Evolutionary conservation across 1,140 invertebrate genomes (phyloP).

Genomic region (Leptinotarsa texana): DNA sequence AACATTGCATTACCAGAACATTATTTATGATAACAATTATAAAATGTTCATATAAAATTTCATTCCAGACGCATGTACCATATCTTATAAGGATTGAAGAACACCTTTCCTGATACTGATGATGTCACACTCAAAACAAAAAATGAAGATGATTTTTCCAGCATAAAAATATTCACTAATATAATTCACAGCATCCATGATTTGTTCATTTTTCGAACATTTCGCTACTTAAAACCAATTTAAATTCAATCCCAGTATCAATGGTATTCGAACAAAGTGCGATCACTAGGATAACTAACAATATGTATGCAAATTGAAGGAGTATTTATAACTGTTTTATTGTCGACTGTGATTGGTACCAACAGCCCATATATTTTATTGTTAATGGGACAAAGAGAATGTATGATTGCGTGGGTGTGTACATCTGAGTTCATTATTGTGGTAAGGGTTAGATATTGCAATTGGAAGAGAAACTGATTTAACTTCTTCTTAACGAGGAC

Average conservation of each 20-base stretch:
- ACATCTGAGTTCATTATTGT: neutral
- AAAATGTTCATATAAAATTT: too few species aligned
- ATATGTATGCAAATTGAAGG: slow-evolving; percentile 49
- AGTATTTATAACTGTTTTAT: slow-evolving; percentile 49
- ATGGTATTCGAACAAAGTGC: slow-evolving; percentile 41
- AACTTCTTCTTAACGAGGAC: too few species aligned
- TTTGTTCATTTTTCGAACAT: too few species aligned
- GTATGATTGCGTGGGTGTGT: slow-evolving; percentile 24
- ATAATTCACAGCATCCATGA: too few species aligned
- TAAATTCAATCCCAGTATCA: slow-evolving; percentile 49
- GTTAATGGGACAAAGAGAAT: slow-evolving; percentile 21
- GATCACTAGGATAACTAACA: slow-evolving; percentile 49
- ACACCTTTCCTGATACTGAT: too few species aligned
- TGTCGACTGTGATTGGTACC: slow-evolving; percentile 25
- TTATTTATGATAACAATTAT: too few species aligned
- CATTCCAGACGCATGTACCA: too few species aligned
- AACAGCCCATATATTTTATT: slow-evolving; percentile 23
- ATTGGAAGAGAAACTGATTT: neutral
- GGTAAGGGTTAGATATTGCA: neutral
- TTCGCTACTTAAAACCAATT: slow-evolving; percentile 39
- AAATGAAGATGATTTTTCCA: too few species aligned
- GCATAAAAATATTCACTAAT: too few species aligned
- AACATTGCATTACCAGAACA: too few species aligned
- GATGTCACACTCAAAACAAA: too few species aligned
- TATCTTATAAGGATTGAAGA: too few species aligned